Evolutionary conservation across 2,113 vertebrate genomes (phyloP).

Genomic region (Bufo gargarizans): DNA sequence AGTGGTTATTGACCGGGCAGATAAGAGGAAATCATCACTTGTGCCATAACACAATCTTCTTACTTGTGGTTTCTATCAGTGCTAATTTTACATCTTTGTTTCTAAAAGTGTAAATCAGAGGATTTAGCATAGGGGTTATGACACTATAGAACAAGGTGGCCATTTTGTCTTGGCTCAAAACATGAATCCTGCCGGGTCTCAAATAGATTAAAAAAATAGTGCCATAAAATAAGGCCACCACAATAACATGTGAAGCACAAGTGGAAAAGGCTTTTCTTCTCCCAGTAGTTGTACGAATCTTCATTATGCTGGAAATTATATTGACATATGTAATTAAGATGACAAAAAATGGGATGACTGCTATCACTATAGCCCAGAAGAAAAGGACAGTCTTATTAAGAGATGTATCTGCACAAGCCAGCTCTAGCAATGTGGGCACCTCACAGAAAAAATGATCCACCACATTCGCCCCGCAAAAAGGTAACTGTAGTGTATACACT

Average conservation of each 20-base stretch:
- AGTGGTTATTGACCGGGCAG: background rate
- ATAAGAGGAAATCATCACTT: too few relatives aligned
- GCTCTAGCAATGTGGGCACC: background rate
- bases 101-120: background rate
- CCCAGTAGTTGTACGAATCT: background rate
- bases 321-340: background rate
- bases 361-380: background rate
- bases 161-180: background rate
- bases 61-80: background rate
- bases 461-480: constrained; percentile 35
- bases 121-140: background rate
- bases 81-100: constrained; percentile 2
- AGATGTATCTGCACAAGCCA: constrained; percentile 10
- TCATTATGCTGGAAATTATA: background rate
- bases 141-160: constrained; percentile 4
- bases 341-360: background rate
- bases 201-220: constrained; percentile 3
- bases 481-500: background rate
- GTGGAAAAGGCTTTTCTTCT: background rate
- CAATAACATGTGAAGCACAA: background rate
- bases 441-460: constrained; percentile 46
- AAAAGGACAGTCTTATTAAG: background rate
- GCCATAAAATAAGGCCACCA: background rate
- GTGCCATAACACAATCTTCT: background rate
- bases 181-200: background rate